Evolutionary conservation across 1,140 invertebrate genomes (phyloP), one percentile per base, ranked within the genome.

Genomic region (Neuroterus valhalla): DNA sequence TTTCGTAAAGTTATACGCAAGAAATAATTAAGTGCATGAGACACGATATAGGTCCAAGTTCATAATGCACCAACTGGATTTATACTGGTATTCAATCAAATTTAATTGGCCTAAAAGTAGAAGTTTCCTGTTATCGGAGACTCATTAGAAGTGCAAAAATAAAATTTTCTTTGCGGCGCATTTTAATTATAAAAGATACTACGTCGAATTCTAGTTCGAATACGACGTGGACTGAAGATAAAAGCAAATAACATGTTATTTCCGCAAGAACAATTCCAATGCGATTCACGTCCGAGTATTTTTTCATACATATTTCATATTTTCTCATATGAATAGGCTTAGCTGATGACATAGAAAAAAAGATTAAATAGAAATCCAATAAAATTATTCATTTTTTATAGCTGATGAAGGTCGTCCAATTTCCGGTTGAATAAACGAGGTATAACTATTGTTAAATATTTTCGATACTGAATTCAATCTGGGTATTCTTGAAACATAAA

Each of bases 201-300:
- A n/a, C 46, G 46, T 48, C 46, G 46, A 48, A 48, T 48, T 15
- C n/a, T 46, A 3, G 15, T 8, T 38, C 3, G 10, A 38, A 38
- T 38, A 8, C 45, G 14, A n/a, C 45, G 45, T 48, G n/a, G 14
- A 48, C 6, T 48, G n/a, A n/a, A 48, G 46, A n/a, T 5, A 62
- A 3, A 62, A 62, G 14, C 26, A 62, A 62, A 62, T 23, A 31
- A 62, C 55, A 31, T 62, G 55, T 62, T 62, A 31, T 38, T 62
- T 62, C n/a, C n/a, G 26, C 26, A 62, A 55, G 12, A 62, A 62
- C 17, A 62, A 14, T 23, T 31, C 31, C 31, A 62, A 62, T 62
- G 21, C 11, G 23, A 62, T 31, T 14, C 55, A 31, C 31, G 26
- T 62, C 31, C 21, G n/a, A 62, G 31, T 23, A 62, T 62, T 62